phyloP scores from a whole-genome alignment of 2,113 vertebrate species.

The Protomyctophum bolini region DNA sequence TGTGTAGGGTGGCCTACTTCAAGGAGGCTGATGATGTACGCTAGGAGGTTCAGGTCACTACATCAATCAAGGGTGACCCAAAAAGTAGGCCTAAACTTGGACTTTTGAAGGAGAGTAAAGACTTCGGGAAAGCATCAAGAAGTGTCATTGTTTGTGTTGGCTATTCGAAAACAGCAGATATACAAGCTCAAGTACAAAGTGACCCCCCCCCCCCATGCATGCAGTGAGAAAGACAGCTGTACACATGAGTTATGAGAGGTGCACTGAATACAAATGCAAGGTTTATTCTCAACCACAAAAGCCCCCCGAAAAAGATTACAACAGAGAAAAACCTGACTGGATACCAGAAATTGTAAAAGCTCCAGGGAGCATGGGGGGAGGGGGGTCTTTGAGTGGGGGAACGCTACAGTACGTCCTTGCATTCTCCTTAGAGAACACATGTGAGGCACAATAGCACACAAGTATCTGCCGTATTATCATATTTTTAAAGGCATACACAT shows the following conservation, averaged over 20 bases:
- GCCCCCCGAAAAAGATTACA: slow-evolving; percentile 27
- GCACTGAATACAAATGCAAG: slow-evolving; percentile 53
- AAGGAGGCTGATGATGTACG: slow-evolving; percentile 3
- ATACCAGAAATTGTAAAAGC: slow-evolving; percentile 38
- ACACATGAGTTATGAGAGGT: slow-evolving; percentile 62
- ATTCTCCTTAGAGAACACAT: slow-evolving; percentile 34
- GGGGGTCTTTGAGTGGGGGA: slow-evolving; percentile 19
- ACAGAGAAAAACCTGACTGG: slow-evolving; percentile 38
- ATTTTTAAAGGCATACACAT: slow-evolving; percentile 25
- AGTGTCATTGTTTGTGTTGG: too few relatives aligned
- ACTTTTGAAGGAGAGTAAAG: too few relatives aligned
- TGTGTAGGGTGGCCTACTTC: neutral
- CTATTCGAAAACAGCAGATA: too few relatives aligned
- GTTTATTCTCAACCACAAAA: slow-evolving; percentile 41
- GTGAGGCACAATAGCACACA: slow-evolving; percentile 46
- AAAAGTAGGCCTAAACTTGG: too few relatives aligned
- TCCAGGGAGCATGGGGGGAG: slow-evolving; percentile 22
- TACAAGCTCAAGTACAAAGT: too few relatives aligned
- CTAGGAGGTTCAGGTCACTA: slow-evolving; percentile 16
- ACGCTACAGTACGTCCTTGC: slow-evolving; percentile 26
- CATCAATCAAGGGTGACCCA: neutral
- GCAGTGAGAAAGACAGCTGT: slow-evolving; percentile 43
- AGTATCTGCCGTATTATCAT: slow-evolving; percentile 30
- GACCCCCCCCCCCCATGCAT: neutral
- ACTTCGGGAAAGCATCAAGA: too few relatives aligned